Conservation (phyloP, 1,140 invertebrate species). For the Cotesia chilonis region DNA sequence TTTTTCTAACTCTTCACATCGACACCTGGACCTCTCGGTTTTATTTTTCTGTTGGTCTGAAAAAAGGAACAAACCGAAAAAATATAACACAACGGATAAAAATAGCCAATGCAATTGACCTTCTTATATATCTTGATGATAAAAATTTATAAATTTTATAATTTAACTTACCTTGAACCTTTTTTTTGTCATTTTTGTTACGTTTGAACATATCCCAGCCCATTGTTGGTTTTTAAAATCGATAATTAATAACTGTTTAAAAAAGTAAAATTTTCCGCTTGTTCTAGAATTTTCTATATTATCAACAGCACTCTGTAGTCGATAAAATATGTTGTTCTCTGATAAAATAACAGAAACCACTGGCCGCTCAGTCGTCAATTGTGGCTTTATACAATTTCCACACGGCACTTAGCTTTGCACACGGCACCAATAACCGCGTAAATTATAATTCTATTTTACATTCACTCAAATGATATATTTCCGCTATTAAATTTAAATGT, state of each 20-base stretch:
- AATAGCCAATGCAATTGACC: slow-evolving; percentile 3
- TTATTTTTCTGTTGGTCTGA: slow-evolving; percentile 24
- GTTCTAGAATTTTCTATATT: slow-evolving; percentile 31
- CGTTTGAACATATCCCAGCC: slow-evolving; percentile 51
- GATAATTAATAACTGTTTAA: too few relatives aligned
- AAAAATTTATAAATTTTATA: neutral
- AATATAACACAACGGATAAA: slow-evolving; percentile 29
- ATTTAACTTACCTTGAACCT: slow-evolving; percentile 45
- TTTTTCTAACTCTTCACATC: slow-evolving; percentile 48
- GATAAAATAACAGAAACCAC: slow-evolving; percentile 24
- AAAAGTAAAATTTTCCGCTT: slow-evolving; percentile 2
- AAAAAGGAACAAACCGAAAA: slow-evolving; percentile 36
- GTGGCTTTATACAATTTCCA: slow-evolving; percentile 40
- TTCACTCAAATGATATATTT: slow-evolving; percentile 7
- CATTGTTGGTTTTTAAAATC: slow-evolving; percentile 44
- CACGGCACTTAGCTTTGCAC: slow-evolving; percentile 36
- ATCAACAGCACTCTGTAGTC: slow-evolving; percentile 18
- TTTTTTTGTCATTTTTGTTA: slow-evolving; percentile 41
- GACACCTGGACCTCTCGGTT: slow-evolving; percentile 39
- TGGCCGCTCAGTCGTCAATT: slow-evolving; percentile 32
- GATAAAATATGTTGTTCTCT: slow-evolving; percentile 14
- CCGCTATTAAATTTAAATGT: neutral
- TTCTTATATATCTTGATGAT: neutral
- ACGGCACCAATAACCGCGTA: slow-evolving; percentile 36
- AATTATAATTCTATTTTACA: slow-evolving; percentile 18